phyloP scores from a whole-genome alignment of 1,140 invertebrate species.

The Cylas formicarius region DNA sequence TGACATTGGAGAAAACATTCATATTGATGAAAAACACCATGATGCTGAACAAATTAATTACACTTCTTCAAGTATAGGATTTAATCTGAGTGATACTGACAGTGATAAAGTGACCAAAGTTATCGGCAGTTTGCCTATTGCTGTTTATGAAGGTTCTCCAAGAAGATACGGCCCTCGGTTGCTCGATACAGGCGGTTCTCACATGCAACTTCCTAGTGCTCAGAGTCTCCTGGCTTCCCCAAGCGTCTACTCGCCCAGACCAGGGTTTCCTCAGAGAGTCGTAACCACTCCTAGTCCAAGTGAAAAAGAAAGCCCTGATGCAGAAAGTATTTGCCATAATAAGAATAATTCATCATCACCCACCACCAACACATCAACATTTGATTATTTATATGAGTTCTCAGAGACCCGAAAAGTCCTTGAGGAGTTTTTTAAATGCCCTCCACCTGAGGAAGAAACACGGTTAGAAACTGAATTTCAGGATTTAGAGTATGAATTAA shows the following conservation, averaged over 20 bases:
- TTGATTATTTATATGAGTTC: slow-evolving; percentile 84
- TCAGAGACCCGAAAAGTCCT: slow-evolving; percentile 84
- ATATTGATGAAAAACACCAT: slow-evolving; percentile 41
- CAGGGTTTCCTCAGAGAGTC: slow-evolving; percentile 64
- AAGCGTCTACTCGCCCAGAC: slow-evolving; percentile 58
- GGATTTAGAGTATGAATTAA: slow-evolving; percentile 79
- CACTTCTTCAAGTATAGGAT: slow-evolving; percentile 28
- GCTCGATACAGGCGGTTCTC: slow-evolving; percentile 37
- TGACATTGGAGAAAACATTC: slow-evolving; percentile 71
- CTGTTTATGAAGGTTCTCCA: slow-evolving; percentile 87
- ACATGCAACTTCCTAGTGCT: slow-evolving; percentile 49
- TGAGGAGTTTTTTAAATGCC: slow-evolving; percentile 85
- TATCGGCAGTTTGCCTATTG: slow-evolving; percentile 81
- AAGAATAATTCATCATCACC: slow-evolving; percentile 24
- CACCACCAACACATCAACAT: slow-evolving; percentile 47
- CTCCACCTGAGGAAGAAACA: slow-evolving; percentile 52
- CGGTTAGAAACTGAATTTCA: slow-evolving; percentile 39
- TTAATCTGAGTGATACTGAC: slow-evolving; percentile 38
- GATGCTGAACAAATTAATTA: slow-evolving; percentile 22
- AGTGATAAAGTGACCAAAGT: slow-evolving; percentile 59
- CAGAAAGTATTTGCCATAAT: slow-evolving; percentile 36
- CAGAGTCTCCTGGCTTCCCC: slow-evolving; percentile 56
- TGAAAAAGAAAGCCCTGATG: slow-evolving; percentile 39
- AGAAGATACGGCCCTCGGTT: slow-evolving; percentile 65
- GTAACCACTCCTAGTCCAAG: slow-evolving; percentile 42